These are phyloP conservation scores for Salvelinus sp. DNA, from an alignment of 2,113 vertebrate species.

Conservation along the genomic window DNA sequence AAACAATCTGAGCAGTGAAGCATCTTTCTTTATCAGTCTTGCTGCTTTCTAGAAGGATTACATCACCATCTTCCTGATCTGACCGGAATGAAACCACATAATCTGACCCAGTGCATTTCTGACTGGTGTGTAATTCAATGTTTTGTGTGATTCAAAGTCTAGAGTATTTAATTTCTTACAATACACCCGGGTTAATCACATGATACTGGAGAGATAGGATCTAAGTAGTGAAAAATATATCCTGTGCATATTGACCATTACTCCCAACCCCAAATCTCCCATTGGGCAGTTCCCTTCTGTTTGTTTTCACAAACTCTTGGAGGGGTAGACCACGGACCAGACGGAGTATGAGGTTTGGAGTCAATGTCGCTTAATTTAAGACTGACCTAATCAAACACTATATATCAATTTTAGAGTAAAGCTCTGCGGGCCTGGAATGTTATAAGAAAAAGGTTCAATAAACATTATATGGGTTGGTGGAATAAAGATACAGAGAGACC, in stretches of 20 bases:
- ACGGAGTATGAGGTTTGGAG: background rate
- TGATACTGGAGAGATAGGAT: background rate
- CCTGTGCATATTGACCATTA: background rate
- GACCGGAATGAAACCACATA: no score
- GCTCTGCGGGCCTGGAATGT: no score
- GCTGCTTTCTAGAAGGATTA: no score
- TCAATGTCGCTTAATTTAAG: background rate
- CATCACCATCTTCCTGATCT: no score
- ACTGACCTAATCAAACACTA: background rate
- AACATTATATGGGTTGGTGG: no score
- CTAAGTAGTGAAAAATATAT: background rate
- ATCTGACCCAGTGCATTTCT: no score
- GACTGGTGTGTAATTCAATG: background rate
- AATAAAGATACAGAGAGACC: no score
- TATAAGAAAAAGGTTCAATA: no score
- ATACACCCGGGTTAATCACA: background rate
- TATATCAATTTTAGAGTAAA: no score
- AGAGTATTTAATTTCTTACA: background rate
- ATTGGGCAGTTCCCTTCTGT: background rate
- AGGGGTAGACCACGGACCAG: background rate
- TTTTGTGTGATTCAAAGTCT: background rate
- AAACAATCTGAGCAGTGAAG: no score
- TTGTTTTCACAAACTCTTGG: slow-evolving; percentile 1
- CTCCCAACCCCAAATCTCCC: background rate
- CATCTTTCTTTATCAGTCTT: no score